Percentiles rank a stretch among this genome's conserved stretches.
Evolutionary conservation across 2,797 vertebrate genomes (phyloP).

Genomic region (Eidolon dupreanum): DNA sequence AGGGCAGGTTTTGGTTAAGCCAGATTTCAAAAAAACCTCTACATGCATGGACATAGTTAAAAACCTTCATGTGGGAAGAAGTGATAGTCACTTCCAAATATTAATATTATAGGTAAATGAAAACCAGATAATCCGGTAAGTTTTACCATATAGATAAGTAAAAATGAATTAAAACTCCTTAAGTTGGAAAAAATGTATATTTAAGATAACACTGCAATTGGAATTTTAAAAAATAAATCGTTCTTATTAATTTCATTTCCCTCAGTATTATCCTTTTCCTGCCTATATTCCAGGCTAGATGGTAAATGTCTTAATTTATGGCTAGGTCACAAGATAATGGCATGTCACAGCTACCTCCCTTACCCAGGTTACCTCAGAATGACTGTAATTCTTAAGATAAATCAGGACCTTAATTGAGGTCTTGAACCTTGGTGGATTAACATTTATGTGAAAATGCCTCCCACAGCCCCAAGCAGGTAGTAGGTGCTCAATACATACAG

Average conservation of each 20-base stretch:
- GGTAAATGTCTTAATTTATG: background rate
- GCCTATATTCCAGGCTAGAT: background rate
- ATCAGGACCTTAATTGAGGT: slow-evolving; percentile 2
- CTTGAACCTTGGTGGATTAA: background rate
- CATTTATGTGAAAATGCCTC: slow-evolving; percentile 24
- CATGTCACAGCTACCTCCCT: background rate
- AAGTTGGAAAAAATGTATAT: background rate
- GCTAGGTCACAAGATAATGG: background rate
- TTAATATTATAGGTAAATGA: background rate
- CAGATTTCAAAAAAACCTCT: background rate
- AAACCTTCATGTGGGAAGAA: slow-evolving; percentile 3
- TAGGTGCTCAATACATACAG: background rate
- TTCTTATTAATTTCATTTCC: background rate
- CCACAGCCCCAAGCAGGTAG: background rate
- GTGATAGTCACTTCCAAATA: background rate
- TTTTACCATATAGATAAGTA: background rate
- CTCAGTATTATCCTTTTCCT: background rate
- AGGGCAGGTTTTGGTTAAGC: slow-evolving; percentile 21
- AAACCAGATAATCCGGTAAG: background rate
- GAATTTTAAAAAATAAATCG: background rate
- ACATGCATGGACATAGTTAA: slow-evolving; percentile 2
- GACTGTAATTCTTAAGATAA: background rate
- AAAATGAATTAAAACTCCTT: slow-evolving; percentile 48
- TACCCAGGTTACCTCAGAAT: background rate
- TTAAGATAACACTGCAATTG: background rate